These are phyloP conservation scores for Champsocephalus esox DNA, from an alignment of 2,797 vertebrate species.

Conservation along the genomic window DNA sequence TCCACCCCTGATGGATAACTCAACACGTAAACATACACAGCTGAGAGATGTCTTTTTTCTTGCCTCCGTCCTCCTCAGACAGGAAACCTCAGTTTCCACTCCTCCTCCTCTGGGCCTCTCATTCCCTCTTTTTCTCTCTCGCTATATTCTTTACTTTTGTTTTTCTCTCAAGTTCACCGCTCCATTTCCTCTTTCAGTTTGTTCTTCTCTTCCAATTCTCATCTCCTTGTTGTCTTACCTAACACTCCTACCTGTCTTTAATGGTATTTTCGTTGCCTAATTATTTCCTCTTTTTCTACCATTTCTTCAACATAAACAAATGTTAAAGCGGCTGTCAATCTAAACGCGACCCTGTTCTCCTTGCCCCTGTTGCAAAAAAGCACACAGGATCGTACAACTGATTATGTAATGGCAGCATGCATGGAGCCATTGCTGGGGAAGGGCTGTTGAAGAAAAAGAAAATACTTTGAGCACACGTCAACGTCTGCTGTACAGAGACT, in stretches of 20 bases:
- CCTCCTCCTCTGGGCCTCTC: conserved; percentile 71
- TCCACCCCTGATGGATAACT: conserved; percentile 51
- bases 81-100: conserved; percentile 89
- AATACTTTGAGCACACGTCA: conserved; percentile 34
- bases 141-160: conserved; percentile 46
- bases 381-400: conserved; percentile 40
- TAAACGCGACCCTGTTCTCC: conserved; percentile 18
- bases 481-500: conserved; percentile 35
- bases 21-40: conserved; percentile 64
- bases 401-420: conserved; percentile 70
- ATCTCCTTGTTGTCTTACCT: conserved; percentile 16
- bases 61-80: conserved; percentile 79
- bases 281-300: conserved; percentile 2
- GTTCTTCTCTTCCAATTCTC: neutral
- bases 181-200: conserved; percentile 1
- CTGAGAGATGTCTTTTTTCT: conserved; percentile 63
- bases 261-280: neutral
- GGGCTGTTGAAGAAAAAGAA: conserved; percentile 47
- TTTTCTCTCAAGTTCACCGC: conserved; percentile 35
- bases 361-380: conserved; percentile 26
- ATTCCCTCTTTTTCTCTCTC: conserved; percentile 46
- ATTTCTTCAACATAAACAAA: neutral
- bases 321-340: neutral
- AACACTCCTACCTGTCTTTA: neutral
- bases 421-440: conserved; percentile 45